Evolutionary conservation across 2,888 invertebrate species (phyloP).

Genomic region (Mantis religiosa): DNA sequence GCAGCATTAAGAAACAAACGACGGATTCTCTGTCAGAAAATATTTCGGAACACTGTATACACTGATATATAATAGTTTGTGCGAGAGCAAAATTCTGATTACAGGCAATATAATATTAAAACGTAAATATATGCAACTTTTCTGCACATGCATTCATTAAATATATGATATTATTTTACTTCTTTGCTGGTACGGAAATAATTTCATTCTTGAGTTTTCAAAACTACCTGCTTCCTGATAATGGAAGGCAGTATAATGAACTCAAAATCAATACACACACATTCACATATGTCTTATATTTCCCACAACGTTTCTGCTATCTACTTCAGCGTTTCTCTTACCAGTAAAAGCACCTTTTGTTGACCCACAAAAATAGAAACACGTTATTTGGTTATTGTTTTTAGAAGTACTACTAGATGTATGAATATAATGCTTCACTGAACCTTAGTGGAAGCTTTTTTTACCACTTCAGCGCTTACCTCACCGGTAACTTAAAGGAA

Average conservation of each 20-base stretch:
- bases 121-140: neutral
- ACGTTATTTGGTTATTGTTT: neutral
- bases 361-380: neutral
- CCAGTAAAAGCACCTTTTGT: neutral
- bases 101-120: neutral
- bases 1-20: neutral
- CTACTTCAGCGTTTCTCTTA: neutral
- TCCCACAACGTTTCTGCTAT: neutral
- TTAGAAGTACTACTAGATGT: neutral
- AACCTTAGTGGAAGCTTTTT: neutral
- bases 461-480: too few relatives aligned
- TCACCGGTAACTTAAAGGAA: too few relatives aligned
- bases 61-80: neutral
- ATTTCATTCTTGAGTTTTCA: neutral
- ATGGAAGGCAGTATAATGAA: neutral
- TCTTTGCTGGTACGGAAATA: neutral
- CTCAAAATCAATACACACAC: neutral
- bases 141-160: neutral
- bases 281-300: neutral
- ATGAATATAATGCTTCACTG: neutral
- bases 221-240: neutral
- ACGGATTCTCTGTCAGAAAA: neutral
- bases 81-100: neutral
- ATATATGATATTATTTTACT: neutral
- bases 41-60: neutral